Evolutionary conservation across 2,113 vertebrate genomes (phyloP).

Genomic region (Panthera tigris): DNA sequence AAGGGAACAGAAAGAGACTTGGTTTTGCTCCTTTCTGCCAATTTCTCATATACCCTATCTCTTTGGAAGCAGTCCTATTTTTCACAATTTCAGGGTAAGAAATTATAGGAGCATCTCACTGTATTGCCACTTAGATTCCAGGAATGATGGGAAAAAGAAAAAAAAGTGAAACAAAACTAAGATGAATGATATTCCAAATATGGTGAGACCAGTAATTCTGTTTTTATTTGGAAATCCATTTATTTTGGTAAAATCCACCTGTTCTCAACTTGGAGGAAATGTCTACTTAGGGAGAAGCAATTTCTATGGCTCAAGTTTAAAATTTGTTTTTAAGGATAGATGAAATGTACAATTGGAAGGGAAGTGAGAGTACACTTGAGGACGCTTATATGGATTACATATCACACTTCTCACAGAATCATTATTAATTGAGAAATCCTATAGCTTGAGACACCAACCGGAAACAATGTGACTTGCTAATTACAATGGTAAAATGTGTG

Average conservation of each 20-base stretch:
- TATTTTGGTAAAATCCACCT: background rate
- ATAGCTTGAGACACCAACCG: background rate
- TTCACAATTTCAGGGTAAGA: background rate
- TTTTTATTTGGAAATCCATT: background rate
- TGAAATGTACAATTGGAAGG: background rate
- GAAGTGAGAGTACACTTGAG: background rate
- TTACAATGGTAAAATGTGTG: background rate
- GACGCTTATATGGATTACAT: background rate
- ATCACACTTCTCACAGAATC: background rate
- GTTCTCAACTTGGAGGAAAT: background rate
- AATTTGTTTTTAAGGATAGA: background rate
- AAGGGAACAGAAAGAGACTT: background rate
- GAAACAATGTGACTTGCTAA: background rate
- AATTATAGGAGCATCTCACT: background rate
- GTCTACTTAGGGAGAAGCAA: background rate
- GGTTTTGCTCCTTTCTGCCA: background rate
- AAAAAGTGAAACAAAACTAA: background rate
- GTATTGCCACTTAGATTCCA: background rate
- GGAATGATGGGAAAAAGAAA: background rate
- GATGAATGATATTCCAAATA: background rate
- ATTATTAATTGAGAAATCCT: background rate
- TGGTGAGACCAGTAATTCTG: background rate
- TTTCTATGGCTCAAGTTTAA: background rate
- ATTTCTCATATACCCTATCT: background rate
- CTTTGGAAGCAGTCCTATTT: background rate